phyloP scores from a whole-genome alignment of 53 echinoderm and acorn worm genomes.

The Stichopus horrens region DNA sequence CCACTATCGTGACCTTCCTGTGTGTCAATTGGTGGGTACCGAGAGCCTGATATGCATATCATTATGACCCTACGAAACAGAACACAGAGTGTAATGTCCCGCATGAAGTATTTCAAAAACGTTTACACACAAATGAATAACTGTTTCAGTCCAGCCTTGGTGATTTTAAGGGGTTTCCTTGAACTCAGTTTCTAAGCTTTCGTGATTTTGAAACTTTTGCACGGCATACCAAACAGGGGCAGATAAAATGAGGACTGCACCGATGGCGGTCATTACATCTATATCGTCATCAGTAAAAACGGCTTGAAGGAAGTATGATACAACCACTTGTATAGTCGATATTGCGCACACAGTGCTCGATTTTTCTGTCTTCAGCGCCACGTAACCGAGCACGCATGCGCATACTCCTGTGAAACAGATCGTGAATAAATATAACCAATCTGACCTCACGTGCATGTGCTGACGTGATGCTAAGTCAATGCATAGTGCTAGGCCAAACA shows the following conservation, averaged over 20 bases:
- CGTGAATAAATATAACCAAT: background rate
- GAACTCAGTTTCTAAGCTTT: background rate
- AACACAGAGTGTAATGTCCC: too few relatives aligned
- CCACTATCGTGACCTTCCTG: too few relatives aligned
- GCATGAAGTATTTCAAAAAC: too few relatives aligned
- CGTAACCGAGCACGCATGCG: background rate
- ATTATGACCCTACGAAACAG: too few relatives aligned
- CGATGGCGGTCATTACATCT: background rate
- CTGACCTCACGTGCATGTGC: background rate
- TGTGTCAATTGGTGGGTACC: too few relatives aligned
- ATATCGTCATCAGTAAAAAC: conserved; percentile 12
- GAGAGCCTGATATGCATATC: too few relatives aligned
- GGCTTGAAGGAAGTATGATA: conserved; percentile 26
- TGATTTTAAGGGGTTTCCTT: background rate
- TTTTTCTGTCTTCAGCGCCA: background rate
- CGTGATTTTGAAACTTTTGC: background rate
- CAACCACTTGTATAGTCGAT: background rate
- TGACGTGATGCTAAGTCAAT: background rate
- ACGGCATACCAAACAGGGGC: background rate
- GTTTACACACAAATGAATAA: too few relatives aligned
- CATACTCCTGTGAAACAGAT: conserved; percentile 1
- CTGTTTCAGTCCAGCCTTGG: too few relatives aligned
- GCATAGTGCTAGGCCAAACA: background rate
- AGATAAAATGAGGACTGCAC: conserved; percentile 8
- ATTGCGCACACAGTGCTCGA: background rate